A percentile compares a stretch with the other conserved stretches of the same genome.
Conservation (phyloP, 2,888 invertebrate genomes). For the Adineta ricciae region DNA sequence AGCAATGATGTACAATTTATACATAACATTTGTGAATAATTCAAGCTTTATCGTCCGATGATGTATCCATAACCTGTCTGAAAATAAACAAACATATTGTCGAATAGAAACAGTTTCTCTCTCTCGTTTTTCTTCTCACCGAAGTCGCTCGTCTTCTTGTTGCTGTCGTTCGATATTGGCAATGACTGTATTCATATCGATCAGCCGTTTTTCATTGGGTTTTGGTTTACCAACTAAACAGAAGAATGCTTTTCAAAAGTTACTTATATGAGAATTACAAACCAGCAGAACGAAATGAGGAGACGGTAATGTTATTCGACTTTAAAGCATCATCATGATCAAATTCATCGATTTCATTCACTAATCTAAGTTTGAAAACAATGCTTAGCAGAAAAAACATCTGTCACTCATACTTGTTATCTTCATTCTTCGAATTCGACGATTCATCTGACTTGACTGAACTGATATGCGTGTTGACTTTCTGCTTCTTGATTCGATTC, state of each 20-base stretch:
- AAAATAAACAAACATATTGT: not conserved
- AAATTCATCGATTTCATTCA: conserved; percentile 8
- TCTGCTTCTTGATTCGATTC: not conserved
- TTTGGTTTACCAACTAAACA: not conserved
- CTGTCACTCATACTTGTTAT: not conserved
- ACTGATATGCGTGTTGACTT: not conserved
- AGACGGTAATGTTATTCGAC: not conserved
- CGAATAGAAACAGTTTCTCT: not conserved
- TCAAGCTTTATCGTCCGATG: not conserved
- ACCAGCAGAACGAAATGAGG: not conserved
- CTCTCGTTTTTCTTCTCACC: not conserved
- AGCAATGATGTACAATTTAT: not conserved
- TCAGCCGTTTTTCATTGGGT: too few species aligned
- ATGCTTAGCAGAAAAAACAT: not conserved
- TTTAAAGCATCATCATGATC: conserved; percentile 8
- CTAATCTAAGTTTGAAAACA: not conserved
- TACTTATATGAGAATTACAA: not conserved
- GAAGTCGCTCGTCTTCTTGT: not conserved
- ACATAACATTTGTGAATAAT: not conserved
- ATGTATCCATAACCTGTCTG: not conserved
- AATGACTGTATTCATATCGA: conserved; percentile 16
- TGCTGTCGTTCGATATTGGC: conserved; percentile 5
- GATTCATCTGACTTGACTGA: not conserved
- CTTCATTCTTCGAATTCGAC: not conserved
- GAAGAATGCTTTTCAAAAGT: not conserved